Percentiles rank a stretch among this genome's conserved stretches.
Conservation (phyloP, 2,888 invertebrate genomes). For the Tillus elongatus region DNA sequence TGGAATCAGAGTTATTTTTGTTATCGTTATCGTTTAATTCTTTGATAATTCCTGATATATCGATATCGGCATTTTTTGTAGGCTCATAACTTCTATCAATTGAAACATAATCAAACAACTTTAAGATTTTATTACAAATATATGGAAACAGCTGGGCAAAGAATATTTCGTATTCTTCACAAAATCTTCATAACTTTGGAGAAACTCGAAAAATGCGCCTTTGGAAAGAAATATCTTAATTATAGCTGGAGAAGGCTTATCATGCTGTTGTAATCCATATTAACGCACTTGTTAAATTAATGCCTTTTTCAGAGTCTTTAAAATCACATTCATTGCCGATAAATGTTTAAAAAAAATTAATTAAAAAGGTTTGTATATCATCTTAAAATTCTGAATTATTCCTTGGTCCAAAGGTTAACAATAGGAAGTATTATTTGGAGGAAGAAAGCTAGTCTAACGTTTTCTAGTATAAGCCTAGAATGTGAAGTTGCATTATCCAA, state of each 20-base stretch:
- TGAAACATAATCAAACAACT: not conserved
- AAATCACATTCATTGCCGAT: too few relatives aligned
- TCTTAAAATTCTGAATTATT: too few relatives aligned
- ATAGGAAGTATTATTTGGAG: not conserved
- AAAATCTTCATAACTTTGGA: not conserved
- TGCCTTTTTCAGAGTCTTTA: conserved; percentile 4
- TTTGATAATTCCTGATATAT: not conserved
- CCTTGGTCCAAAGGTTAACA: too few relatives aligned
- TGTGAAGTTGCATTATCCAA: too few relatives aligned
- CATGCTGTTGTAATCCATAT: conserved; percentile 7
- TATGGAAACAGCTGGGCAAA: conserved; percentile 1
- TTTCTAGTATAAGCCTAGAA: conserved; percentile 1
- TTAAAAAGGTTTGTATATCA: too few relatives aligned
- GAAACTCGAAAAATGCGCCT: not conserved
- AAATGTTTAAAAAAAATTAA: too few relatives aligned
- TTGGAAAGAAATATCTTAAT: conserved; percentile 5
- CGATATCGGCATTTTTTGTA: not conserved
- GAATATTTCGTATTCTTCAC: conserved; percentile 2
- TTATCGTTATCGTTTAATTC: not conserved
- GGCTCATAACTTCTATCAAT: conserved; percentile 4
- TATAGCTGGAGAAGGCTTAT: not conserved
- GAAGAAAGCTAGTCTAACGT: not conserved
- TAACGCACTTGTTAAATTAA: conserved; percentile 4
- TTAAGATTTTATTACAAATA: not conserved
- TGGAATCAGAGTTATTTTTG: conserved; percentile 1